A percentile compares a stretch with the other conserved stretches of the same genome.
These are phyloP conservation scores for Sterna hirundo DNA, from an alignment of 2,113 vertebrate species.

Conservation along the genomic window DNA sequence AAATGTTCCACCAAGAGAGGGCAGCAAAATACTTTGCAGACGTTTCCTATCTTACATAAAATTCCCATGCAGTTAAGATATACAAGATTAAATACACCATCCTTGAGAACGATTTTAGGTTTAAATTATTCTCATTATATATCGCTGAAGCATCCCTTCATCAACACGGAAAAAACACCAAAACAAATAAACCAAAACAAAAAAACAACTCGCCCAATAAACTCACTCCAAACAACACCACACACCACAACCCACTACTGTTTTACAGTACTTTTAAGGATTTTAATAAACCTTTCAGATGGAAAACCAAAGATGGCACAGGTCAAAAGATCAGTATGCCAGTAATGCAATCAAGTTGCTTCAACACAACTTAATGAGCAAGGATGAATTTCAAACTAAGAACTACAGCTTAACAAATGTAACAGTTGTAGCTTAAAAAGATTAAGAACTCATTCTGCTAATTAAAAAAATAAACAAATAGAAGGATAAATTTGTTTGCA, in stretches of 20 bases:
- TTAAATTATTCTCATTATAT: background rate
- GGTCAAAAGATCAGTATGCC: background rate
- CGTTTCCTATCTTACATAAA: background rate
- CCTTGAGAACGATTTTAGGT: background rate
- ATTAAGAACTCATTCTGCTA: background rate
- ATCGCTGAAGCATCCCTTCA: background rate
- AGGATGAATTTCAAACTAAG: background rate
- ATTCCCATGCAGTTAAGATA: background rate
- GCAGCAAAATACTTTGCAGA: slow-evolving; percentile 28
- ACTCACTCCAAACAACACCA: background rate
- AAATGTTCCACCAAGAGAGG: slow-evolving; percentile 35
- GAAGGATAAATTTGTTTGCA: background rate
- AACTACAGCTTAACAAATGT: background rate
- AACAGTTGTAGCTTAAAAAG: background rate
- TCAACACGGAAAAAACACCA: background rate
- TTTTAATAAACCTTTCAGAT: background rate
- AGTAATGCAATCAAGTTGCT: background rate
- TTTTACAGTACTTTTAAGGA: background rate
- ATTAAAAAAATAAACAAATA: background rate
- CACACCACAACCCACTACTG: background rate
- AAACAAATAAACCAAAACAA: background rate
- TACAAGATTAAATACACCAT: background rate
- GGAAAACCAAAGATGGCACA: background rate
- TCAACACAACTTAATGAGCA: background rate
- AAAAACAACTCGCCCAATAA: background rate